Evolutionary conservation across 2,888 invertebrate genomes (phyloP).

Genomic region (Pristionchus entomophagus): DNA sequence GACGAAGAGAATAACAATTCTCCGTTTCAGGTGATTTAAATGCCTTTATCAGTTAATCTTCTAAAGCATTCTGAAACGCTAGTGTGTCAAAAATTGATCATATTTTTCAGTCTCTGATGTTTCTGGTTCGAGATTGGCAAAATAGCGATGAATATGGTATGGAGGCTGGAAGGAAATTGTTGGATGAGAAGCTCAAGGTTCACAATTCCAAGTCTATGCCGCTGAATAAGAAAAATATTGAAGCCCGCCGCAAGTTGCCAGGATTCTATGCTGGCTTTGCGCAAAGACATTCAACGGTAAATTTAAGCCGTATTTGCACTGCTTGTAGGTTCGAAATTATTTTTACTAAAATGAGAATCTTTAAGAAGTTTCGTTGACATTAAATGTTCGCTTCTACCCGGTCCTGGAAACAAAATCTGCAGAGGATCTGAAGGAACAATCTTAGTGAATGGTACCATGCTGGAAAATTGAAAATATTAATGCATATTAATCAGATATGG

Average conservation of each 20-base stretch:
- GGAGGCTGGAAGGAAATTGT: not conserved
- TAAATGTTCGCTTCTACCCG: conserved; percentile 21
- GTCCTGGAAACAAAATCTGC: not conserved
- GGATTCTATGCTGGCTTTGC: not conserved
- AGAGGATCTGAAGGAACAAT: conserved; percentile 20
- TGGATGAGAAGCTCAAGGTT: conserved; percentile 12
- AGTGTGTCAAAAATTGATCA: not conserved
- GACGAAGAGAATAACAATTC: not conserved
- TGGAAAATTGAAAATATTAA: not conserved
- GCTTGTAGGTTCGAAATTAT: not conserved
- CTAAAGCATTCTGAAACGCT: not conserved
- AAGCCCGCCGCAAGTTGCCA: not conserved
- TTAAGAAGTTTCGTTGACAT: conserved; percentile 1
- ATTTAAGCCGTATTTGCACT: too few species aligned
- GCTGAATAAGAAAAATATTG: not conserved
- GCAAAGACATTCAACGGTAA: conserved; percentile 8
- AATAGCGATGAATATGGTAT: conserved; percentile 15
- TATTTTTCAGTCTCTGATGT: not conserved
- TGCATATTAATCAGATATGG: not conserved
- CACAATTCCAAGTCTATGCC: too few species aligned
- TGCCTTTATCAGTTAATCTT: not conserved
- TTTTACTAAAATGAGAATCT: not conserved
- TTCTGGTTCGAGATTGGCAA: conserved; percentile 7
- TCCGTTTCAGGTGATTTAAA: not conserved
- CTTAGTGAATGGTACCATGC: not conserved